Conservation (phyloP, 2,888 invertebrate genomes). For the Athalia circularis region DNA sequence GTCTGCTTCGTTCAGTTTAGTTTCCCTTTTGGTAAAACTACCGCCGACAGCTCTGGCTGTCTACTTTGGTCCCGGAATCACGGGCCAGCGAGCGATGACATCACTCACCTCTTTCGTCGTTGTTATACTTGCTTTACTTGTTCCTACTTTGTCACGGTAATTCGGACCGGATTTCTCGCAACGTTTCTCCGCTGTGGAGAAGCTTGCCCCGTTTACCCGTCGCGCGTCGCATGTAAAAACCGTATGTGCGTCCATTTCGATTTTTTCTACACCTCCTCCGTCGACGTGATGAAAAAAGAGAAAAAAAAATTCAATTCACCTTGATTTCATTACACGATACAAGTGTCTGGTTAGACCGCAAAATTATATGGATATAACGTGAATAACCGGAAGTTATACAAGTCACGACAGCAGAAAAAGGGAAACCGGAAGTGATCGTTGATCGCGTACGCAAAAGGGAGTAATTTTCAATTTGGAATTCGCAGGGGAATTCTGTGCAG, state of each 20-base stretch:
- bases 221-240: too few relatives aligned
- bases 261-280: too few relatives aligned
- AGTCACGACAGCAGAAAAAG: background rate
- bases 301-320: too few relatives aligned
- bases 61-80: conserved; percentile 63
- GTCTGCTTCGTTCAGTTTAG: background rate
- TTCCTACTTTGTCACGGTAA: conserved; percentile 35
- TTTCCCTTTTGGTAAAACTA: conserved; percentile 1
- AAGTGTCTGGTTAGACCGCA: background rate
- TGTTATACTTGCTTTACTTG: background rate
- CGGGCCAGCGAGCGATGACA: conserved; percentile 68
- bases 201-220: too few relatives aligned
- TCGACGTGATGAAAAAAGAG: too few relatives aligned
- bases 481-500: background rate
- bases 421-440: conserved; percentile 13
- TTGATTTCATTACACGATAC: too few relatives aligned
- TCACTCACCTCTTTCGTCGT: conserved; percentile 48
- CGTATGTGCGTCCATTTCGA: too few relatives aligned
- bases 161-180: conserved; percentile 12
- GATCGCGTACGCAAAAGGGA: background rate
- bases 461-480: background rate
- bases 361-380: background rate
- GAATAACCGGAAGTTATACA: conserved; percentile 13
- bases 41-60: background rate
- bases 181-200: background rate